Percentiles rank a stretch among this genome's conserved stretches.
Conservation (phyloP, 23 tunicate species). For the Trididemnum nubilum region DNA sequence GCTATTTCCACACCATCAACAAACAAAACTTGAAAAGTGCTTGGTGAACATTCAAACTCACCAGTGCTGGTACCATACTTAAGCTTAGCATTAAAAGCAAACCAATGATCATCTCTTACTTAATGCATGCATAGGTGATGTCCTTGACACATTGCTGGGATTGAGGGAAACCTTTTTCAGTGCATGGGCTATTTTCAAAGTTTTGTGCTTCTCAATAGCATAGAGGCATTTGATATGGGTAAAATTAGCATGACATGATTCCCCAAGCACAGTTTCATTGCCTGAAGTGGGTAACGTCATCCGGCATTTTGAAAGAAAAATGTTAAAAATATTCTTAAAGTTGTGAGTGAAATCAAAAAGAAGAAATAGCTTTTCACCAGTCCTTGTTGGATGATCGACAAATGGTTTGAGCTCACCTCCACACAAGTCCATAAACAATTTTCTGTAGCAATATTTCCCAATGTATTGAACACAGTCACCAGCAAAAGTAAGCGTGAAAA, state of each 20-base stretch:
- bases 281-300: neutral
- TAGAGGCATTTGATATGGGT: neutral
- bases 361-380: neutral
- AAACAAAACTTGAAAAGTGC: neutral
- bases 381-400: neutral
- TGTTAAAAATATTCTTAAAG: conserved; percentile 11
- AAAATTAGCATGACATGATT: neutral
- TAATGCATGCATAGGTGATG: conserved; percentile 1
- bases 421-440: too few species aligned
- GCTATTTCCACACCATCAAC: neutral
- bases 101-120: neutral
- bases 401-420: neutral
- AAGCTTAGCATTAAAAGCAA: neutral
- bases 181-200: conserved; percentile 3
- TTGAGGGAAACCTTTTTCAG: neutral
- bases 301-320: neutral
- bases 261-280: neutral
- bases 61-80: neutral
- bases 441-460: neutral
- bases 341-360: conserved; percentile 13
- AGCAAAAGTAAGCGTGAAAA: neutral
- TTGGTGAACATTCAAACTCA: neutral
- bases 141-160: conserved; percentile 2
- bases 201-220: conserved; percentile 13
- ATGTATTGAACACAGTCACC: neutral